These are phyloP conservation scores for Pterostichus madidus DNA, from an alignment of 2,888 invertebrate genomes.

Conservation along the genomic window DNA sequence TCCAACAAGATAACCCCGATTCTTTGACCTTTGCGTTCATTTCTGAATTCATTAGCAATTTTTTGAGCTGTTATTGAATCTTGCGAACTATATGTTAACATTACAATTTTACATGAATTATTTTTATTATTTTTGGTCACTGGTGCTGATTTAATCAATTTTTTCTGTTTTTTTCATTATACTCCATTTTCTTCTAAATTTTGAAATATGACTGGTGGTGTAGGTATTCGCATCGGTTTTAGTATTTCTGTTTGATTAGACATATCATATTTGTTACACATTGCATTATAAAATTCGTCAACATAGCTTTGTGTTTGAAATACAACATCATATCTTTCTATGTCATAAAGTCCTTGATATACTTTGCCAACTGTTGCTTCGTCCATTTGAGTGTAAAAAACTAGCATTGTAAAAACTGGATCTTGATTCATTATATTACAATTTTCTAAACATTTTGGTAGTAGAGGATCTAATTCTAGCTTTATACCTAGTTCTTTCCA, in stretches of 20 bases:
- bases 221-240: slow-evolving; percentile 22
- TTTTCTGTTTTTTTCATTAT: slow-evolving; percentile 3
- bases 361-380: slow-evolving; percentile 67
- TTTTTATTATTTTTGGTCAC: slow-evolving; percentile 6
- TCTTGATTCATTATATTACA: slow-evolving; percentile 67
- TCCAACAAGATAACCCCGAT: slow-evolving; percentile 67
- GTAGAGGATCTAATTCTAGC: slow-evolving; percentile 64
- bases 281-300: slow-evolving; percentile 41
- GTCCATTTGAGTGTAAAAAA: slow-evolving; percentile 67
- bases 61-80: slow-evolving; percentile 55
- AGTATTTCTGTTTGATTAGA: slow-evolving; percentile 19
- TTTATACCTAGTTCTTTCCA: slow-evolving; percentile 67
- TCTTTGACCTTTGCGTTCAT: slow-evolving; percentile 51
- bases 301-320: slow-evolving; percentile 54
- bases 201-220: slow-evolving; percentile 35
- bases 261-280: slow-evolving; percentile 27
- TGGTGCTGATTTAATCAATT: slow-evolving; percentile 18
- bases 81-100: slow-evolving; percentile 66
- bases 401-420: slow-evolving; percentile 64
- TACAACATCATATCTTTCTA: slow-evolving; percentile 67
- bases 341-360: slow-evolving; percentile 60
- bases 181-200: slow-evolving; percentile 23
- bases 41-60: slow-evolving; percentile 59
- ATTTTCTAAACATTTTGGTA: slow-evolving; percentile 58
- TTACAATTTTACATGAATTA: slow-evolving; percentile 65